A percentile compares a stretch with the other conserved stretches of the same genome.
Evolutionary conservation across 2,888 invertebrate genomes (phyloP).

Genomic region (Endomychus coccineus): DNA sequence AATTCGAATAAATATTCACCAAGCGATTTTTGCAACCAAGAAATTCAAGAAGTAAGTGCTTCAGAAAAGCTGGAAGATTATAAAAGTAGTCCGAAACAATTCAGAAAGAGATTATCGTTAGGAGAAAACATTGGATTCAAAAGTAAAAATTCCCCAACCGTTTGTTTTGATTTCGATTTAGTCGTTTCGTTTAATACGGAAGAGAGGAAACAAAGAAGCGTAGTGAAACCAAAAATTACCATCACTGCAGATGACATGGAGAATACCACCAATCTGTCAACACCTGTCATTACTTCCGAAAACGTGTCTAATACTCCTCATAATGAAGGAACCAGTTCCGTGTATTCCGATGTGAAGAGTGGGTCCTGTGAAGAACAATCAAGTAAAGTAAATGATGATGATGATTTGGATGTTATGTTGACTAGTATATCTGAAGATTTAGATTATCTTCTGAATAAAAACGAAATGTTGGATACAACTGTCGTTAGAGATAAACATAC

Average conservation of each 20-base stretch:
- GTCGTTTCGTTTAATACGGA: constrained; percentile 32
- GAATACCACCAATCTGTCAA: too few relatives aligned
- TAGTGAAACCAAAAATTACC: constrained; percentile 24
- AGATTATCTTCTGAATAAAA: constrained; percentile 65
- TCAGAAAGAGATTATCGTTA: constrained; percentile 5
- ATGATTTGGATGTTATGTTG: constrained; percentile 56
- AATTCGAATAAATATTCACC: constrained; percentile 7
- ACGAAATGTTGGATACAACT: constrained; percentile 7
- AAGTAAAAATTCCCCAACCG: constrained; percentile 44
- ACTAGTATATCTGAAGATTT: constrained; percentile 76
- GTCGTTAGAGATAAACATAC: constrained; percentile 8
- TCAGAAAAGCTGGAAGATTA: constrained; percentile 44
- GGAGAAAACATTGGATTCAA: not conserved
- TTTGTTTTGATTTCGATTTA: constrained; percentile 51
- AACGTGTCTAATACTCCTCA: not conserved
- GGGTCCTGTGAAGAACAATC: too few relatives aligned
- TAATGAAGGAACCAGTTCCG: too few relatives aligned
- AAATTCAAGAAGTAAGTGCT: constrained; percentile 19
- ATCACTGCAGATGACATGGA: constrained; percentile 28
- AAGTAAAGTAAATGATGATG: constrained; percentile 38
- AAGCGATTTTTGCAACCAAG: constrained; percentile 19
- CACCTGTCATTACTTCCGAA: not conserved
- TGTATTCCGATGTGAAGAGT: too few relatives aligned
- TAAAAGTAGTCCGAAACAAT: constrained; percentile 42
- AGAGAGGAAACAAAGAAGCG: constrained; percentile 8